phyloP scores from a whole-genome alignment of 2,113 vertebrate genomes.

The Mustelus asterias region DNA sequence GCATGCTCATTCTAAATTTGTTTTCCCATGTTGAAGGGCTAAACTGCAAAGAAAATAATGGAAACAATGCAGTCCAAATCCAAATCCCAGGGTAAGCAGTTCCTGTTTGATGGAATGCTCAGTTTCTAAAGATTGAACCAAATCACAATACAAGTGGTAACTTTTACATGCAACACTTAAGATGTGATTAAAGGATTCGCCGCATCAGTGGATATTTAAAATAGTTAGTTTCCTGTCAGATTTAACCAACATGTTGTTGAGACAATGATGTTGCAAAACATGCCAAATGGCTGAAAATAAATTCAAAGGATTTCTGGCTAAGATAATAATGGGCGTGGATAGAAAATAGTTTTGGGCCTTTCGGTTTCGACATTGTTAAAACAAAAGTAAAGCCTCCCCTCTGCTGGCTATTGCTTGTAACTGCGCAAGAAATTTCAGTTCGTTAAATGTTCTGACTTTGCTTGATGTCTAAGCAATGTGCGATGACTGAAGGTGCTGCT shows the following conservation, averaged over 20 bases:
- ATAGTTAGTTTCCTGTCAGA: background rate
- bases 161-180: background rate
- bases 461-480: background rate
- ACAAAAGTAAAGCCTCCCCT: background rate
- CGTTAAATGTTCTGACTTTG: background rate
- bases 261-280: background rate
- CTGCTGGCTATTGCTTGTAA: background rate
- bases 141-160: background rate
- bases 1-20: background rate
- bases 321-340: background rate
- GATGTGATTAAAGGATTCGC: background rate
- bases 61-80: constrained; percentile 4
- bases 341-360: background rate
- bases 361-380: background rate
- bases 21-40: constrained; percentile 11
- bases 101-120: background rate
- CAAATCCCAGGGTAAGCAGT: background rate
- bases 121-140: background rate
- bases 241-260: background rate
- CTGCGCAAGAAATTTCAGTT: background rate
- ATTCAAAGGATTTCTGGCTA: background rate
- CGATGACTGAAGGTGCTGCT: background rate
- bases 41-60: constrained; percentile 31
- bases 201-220: background rate
- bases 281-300: background rate